Evolutionary conservation across 2,797 vertebrate species (phyloP), one percentile per base, ranked within the genome.

Genomic region (Meda fulgida): DNA sequence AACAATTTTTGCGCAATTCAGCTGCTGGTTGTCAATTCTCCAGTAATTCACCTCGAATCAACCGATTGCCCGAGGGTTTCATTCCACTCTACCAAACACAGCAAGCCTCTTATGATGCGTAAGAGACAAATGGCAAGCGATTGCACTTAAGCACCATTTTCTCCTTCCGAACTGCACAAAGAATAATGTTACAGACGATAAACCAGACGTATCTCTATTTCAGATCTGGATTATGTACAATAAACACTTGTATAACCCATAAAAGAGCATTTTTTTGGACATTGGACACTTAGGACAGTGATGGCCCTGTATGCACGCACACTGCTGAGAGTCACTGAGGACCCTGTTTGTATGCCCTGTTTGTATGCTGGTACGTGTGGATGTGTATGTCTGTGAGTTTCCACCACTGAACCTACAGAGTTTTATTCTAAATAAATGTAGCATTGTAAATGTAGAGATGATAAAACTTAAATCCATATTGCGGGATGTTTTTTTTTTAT

Each of bases 391-490:
- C 80, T 87, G 81, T 71, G 80, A 34, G 67, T 53, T 73, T 78
- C 55, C 60, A 46, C 70, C 58, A 78, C 75, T 79, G 71, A 75
- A 69, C 73, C 71, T 71, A 78, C 66, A 78, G 51, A 71, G 81
- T 88, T 86, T 83, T 88, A 80, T 88, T 85, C 80, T 81, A 76
- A 80, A 63, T 81, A 81, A 81, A 88, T 89, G 89, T 89, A 90
- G 90, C 88, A 87, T 88, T 88, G 87, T 89, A 86, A 87, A 88
- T 76, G 55, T 81, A 84, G 78, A 86, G 80, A 67, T 65, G 81
- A 81, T 76, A 58, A 90, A 92, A 91, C 92, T 92, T 92, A 91
- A 92, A 92, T 86, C 77, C 65, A 81, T 88, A 87, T 60, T 79
- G 70, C 19, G n/a, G 63, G 58, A 51, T 51, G n/a, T 34, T 3